Conservation (phyloP, 1,140 invertebrate species). For the Trachelipus rathkii region DNA sequence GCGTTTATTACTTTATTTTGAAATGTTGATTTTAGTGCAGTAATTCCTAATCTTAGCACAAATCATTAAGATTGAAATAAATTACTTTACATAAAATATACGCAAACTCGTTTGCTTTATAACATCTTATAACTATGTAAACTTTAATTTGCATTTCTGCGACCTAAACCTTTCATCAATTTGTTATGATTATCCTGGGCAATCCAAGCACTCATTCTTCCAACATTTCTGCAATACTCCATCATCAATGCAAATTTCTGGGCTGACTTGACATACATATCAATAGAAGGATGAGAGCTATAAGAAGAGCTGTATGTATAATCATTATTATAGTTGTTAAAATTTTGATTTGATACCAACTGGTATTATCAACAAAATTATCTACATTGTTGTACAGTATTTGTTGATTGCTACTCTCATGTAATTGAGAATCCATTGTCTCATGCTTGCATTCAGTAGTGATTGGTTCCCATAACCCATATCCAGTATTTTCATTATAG, state of each 20-base stretch:
- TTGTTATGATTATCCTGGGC: constrained; percentile 24
- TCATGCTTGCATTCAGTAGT: not conserved
- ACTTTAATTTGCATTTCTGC: too few relatives aligned
- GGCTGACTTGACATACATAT: constrained; percentile 23
- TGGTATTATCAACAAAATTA: not conserved
- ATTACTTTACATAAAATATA: too few relatives aligned
- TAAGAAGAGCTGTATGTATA: not conserved
- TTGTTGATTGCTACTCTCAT: too few relatives aligned
- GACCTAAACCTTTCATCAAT: too few relatives aligned
- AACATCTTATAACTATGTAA: too few relatives aligned
- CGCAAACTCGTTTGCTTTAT: too few relatives aligned
- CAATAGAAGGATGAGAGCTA: not conserved
- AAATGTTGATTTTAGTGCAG: too few relatives aligned
- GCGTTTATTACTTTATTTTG: too few relatives aligned
- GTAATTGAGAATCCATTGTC: not conserved
- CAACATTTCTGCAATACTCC: constrained; percentile 34
- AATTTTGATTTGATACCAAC: not conserved
- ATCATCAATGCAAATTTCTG: constrained; percentile 35
- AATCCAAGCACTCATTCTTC: constrained; percentile 30
- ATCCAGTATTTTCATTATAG: constrained; percentile 2
- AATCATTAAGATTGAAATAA: too few relatives aligned
- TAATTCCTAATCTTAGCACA: too few relatives aligned
- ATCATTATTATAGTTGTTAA: not conserved
- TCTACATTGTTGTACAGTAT: not conserved
- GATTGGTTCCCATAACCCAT: constrained; percentile 7